Evolutionary conservation across 1,140 invertebrate species (phyloP).

Genomic region (Teleopsis dalmanni): DNA sequence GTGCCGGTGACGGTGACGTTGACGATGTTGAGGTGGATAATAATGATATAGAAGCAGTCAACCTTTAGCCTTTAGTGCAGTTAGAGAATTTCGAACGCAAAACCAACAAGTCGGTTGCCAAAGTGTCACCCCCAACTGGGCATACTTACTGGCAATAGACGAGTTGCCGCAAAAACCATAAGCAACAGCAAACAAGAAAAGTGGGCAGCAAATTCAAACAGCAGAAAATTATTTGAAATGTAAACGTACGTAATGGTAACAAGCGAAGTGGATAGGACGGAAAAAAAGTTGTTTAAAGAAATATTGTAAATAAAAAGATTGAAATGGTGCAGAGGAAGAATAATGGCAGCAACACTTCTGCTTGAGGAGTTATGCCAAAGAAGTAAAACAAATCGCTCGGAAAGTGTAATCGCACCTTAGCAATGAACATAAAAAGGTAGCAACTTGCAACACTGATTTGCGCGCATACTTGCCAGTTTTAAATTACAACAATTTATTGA

Average conservation of each 20-base stretch:
- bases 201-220: slow-evolving; percentile 1
- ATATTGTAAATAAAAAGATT: background rate
- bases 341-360: background rate
- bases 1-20: too few relatives aligned
- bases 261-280: background rate
- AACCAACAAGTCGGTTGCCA: too few relatives aligned
- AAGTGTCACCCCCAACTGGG: too few relatives aligned
- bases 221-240: slow-evolving; percentile 5
- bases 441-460: background rate
- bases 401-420: slow-evolving; percentile 9
- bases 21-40: too few relatives aligned
- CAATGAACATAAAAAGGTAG: background rate
- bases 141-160: too few relatives aligned
- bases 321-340: background rate
- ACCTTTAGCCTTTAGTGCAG: too few relatives aligned
- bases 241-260: slow-evolving; percentile 5
- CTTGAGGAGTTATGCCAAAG: background rate
- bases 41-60: too few relatives aligned
- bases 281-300: background rate
- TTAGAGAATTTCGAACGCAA: too few relatives aligned
- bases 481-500: slow-evolving; percentile 10
- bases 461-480: slow-evolving; percentile 1
- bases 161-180: too few relatives aligned
- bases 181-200: too few relatives aligned
- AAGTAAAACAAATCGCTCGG: slow-evolving; percentile 11